These are phyloP conservation scores for Lochmaea capreae DNA, from an alignment of 2,888 invertebrate species.

Conservation along the genomic window DNA sequence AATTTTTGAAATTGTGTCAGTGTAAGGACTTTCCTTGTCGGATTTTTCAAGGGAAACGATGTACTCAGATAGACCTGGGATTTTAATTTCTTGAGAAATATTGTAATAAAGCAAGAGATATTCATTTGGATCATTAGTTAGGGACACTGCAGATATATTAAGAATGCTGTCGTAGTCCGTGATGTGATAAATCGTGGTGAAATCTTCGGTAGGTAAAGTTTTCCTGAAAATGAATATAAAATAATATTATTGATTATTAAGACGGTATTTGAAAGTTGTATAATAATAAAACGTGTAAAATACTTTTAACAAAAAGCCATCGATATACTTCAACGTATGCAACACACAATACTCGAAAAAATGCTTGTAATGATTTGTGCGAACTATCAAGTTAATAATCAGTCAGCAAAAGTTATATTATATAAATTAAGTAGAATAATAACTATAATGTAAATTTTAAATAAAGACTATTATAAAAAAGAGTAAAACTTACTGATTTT, in stretches of 20 bases:
- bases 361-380: too few species aligned
- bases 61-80: background rate
- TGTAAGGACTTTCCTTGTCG: background rate
- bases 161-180: background rate
- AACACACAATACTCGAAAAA: too few species aligned
- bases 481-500: background rate
- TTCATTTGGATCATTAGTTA: background rate
- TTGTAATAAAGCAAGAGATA: constrained; percentile 6
- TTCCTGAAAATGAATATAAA: background rate
- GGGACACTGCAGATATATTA: background rate
- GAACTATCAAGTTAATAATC: too few species aligned
- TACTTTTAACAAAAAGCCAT: too few species aligned
- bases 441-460: background rate
- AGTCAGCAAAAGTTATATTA: too few species aligned
- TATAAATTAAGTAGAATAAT: too few species aligned
- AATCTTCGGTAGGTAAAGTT: background rate
- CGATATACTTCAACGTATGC: too few species aligned
- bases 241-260: too few species aligned
- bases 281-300: too few species aligned
- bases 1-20: background rate
- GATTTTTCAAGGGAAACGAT: too few species aligned
- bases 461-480: background rate
- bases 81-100: background rate
- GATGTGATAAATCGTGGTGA: background rate
- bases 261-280: too few species aligned